phyloP scores from a whole-genome alignment of 2,113 vertebrate genomes.

The Phyllopteryx taeniolatus region DNA sequence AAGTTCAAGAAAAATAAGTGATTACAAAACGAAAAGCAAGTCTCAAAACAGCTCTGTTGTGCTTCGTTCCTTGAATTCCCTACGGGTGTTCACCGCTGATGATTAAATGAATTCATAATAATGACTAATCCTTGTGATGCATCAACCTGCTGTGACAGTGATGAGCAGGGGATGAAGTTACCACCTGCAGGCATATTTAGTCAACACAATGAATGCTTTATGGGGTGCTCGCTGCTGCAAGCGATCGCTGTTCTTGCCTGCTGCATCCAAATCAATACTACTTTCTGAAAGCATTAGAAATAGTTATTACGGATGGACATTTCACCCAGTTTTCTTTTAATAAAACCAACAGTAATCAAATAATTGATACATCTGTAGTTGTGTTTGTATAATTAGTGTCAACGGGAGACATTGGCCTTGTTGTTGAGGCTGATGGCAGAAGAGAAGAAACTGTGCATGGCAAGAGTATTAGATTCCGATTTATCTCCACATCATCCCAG shows the following conservation, averaged over 20 bases:
- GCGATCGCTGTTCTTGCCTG: conserved; percentile 17
- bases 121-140: conserved; percentile 44
- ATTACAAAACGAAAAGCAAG: not conserved
- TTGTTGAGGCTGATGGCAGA: not conserved
- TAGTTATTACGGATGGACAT: not conserved
- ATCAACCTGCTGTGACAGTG: conserved; percentile 60
- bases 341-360: not conserved
- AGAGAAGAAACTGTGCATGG: not conserved
- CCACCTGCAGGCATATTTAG: conserved; percentile 42
- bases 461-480: not conserved
- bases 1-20: not conserved
- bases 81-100: conserved; percentile 40
- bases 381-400: not conserved
- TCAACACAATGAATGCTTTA: conserved; percentile 45
- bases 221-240: conserved; percentile 22
- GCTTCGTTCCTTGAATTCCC: conserved; percentile 28
- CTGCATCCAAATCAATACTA: conserved; percentile 4
- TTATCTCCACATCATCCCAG: not conserved
- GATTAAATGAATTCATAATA: conserved; percentile 58
- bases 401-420: not conserved
- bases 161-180: conserved; percentile 39
- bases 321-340: not conserved
- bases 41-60: conserved; percentile 22
- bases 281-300: conserved; percentile 7
- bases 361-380: not conserved